Percentiles rank a stretch among this genome's conserved stretches.
These are phyloP conservation scores for Chloroclystis v-ata DNA, from an alignment of 2,888 invertebrate genomes.

Conservation along the genomic window DNA sequence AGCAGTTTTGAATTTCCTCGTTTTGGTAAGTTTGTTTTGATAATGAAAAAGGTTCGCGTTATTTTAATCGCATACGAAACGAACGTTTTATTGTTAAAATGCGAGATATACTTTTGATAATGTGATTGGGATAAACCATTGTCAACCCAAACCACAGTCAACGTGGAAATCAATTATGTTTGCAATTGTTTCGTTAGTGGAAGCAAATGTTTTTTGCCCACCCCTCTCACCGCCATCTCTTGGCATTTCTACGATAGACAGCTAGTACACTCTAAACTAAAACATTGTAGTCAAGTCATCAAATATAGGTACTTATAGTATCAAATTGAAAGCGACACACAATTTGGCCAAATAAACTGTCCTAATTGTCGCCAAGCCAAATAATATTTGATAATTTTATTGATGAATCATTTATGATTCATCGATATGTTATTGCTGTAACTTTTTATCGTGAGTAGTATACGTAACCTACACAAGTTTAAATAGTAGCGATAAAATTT, in stretches of 20 bases:
- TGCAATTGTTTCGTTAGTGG: conserved; percentile 75
- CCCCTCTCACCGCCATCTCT: conserved; percentile 21
- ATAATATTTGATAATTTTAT: too few species aligned
- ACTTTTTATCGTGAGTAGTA: too few species aligned
- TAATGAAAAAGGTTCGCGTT: background rate
- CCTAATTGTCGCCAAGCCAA: too few species aligned
- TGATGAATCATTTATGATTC: too few species aligned
- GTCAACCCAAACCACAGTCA: conserved; percentile 63
- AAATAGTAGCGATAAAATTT: too few species aligned
- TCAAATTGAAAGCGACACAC: too few species aligned
- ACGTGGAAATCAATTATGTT: conserved; percentile 75
- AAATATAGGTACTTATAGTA: too few species aligned
- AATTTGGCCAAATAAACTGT: too few species aligned
- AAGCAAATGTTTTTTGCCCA: conserved; percentile 63
- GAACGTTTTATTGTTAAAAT: conserved; percentile 15
- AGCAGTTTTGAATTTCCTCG: conserved; percentile 28
- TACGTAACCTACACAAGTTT: too few species aligned
- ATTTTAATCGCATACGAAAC: conserved; percentile 36
- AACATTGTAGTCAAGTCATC: too few species aligned
- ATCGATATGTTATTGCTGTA: too few species aligned
- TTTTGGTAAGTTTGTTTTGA: conserved; percentile 9
- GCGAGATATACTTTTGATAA: conserved; percentile 13
- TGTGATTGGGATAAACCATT: conserved; percentile 20
- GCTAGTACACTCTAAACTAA: conserved; percentile 15
- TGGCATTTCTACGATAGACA: background rate